Conservation (phyloP, 2,888 invertebrate species). For the Ochlodes sylvanus region DNA sequence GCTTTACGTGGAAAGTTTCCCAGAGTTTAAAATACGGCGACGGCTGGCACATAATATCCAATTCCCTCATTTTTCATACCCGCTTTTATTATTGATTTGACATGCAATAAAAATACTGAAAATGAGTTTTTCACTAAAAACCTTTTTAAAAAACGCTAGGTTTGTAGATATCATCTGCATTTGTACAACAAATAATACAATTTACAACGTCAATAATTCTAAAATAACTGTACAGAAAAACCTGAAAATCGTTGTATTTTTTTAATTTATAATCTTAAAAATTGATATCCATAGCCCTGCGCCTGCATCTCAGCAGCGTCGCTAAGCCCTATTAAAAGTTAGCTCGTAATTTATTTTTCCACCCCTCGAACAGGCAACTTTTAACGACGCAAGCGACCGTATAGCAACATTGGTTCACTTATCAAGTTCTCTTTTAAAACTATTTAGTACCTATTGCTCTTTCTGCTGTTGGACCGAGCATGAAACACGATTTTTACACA, state of each 20-base stretch:
- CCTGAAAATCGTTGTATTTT: too few relatives aligned
- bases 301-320: neutral
- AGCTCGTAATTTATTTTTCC: constrained; percentile 63
- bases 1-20: constrained; percentile 4
- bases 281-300: neutral
- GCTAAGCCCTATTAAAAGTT: constrained; percentile 62
- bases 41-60: neutral
- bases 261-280: neutral
- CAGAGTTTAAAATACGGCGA: neutral
- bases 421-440: constrained; percentile 16
- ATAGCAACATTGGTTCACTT: constrained; percentile 14
- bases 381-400: constrained; percentile 57
- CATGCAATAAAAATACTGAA: too few relatives aligned
- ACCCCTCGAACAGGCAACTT: constrained; percentile 55
- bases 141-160: too few relatives aligned
- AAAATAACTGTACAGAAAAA: too few relatives aligned
- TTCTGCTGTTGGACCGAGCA: neutral
- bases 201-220: too few relatives aligned
- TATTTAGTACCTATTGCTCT: neutral
- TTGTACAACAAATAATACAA: too few relatives aligned
- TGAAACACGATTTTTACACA: too few relatives aligned
- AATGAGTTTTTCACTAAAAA: too few relatives aligned
- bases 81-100: too few relatives aligned
- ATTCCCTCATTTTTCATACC: constrained; percentile 1
- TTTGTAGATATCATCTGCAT: too few relatives aligned